Evolutionary conservation across 2,113 vertebrate genomes (phyloP), one percentile per base, ranked within the genome.

Genomic region (Phoenicopterus ruber): DNA sequence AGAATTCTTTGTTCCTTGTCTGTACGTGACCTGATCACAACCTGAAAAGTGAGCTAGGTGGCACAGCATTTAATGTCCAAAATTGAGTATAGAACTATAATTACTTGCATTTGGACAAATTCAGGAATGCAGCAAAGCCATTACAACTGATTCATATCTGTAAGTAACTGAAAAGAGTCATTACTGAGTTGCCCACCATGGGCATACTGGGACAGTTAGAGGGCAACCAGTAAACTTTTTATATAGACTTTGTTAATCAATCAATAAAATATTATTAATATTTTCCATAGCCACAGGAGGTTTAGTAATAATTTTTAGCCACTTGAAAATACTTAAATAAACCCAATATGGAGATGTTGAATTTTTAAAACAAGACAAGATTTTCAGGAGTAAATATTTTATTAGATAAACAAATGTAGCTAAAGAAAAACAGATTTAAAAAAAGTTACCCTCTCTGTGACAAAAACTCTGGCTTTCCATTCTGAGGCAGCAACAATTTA

Each of bases 381-480:
- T 46, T 92, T 77, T 59, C 13, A 59, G 31, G 38, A 77, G 17
- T 44, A 40, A 54, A 21, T 50, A 38, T 3, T 58, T 24, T 16
- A 32, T 44, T 36, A 57, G 17, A 82, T 20, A 46, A 74, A 61
- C 1, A 61, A 86, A 66, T 10, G 3, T 19, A 59, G 3, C 2
- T 17, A 11, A 20, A 70, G 7, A 49, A 77, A 71, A 9, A 59
- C 55, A 11, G 6, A 25, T 18, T 58, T 5, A 13, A 11, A 44
- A 90, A n/a, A 44, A 32, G 1, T 31, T 76, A n/a, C 1, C 5
- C 8, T 5, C 8, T 34, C 8, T 8, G 6, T 0, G 4, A 44
- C 11, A 13, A 71, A 88, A 58, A 8, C 2, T 21, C 18, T 67
- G 4, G 2, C 1, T 63, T 67, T 57, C 6, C 11, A 29, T 61